A percentile compares a stretch with the other conserved stretches of the same genome.
Conservation (phyloP, 2,888 invertebrate genomes). For the Lycocerus yunnanus region DNA sequence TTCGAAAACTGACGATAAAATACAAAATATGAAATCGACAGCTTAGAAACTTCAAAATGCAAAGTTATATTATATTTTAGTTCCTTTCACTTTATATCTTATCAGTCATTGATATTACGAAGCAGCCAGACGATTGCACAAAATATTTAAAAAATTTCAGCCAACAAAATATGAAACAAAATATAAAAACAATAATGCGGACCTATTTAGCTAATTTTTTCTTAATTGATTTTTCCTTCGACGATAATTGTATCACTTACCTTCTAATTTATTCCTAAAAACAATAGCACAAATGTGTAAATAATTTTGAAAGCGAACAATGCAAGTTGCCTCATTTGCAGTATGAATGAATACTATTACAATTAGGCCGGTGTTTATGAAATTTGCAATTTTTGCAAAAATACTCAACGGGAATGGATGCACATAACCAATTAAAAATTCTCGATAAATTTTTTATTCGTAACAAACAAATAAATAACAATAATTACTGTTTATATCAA, state of each 20-base stretch:
- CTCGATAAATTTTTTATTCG: background rate
- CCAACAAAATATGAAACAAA: background rate
- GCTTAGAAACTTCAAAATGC: background rate
- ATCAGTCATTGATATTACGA: slow-evolving; percentile 39
- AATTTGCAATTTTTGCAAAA: background rate
- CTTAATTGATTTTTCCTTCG: slow-evolving; percentile 26
- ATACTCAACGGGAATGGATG: background rate
- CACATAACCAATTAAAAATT: background rate
- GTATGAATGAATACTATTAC: no score
- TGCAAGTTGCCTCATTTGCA: background rate
- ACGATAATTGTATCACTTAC: slow-evolving; percentile 14
- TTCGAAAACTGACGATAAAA: background rate
- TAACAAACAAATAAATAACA: background rate
- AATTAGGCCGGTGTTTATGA: background rate
- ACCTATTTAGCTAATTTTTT: slow-evolving; percentile 23
- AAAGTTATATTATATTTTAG: background rate
- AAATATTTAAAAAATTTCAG: slow-evolving; percentile 26
- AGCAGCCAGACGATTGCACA: slow-evolving; percentile 38
- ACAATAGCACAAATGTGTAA: background rate
- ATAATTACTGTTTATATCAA: background rate
- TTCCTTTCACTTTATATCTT: slow-evolving; percentile 14
- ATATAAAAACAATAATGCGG: background rate
- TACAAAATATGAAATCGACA: background rate
- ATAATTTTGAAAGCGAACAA: background rate
- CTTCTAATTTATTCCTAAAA: background rate